A percentile compares a stretch with the other conserved stretches of the same genome.
Evolutionary conservation across 2,113 vertebrate species (phyloP).

Genomic region (Theristicus caerulescens): DNA sequence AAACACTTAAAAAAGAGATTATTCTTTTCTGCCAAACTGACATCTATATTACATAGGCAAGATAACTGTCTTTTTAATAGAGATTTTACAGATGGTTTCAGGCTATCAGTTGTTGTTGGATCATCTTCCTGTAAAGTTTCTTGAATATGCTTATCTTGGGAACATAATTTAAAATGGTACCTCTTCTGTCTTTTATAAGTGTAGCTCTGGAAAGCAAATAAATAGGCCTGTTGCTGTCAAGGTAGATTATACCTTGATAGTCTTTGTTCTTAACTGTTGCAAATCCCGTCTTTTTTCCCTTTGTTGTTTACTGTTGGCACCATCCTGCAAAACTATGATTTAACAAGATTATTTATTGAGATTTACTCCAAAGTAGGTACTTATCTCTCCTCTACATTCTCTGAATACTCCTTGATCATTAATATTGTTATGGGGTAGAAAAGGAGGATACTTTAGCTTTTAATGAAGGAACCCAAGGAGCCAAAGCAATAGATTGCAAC

Average conservation of each 20-base stretch:
- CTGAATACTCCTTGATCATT: background rate
- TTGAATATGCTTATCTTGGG: background rate
- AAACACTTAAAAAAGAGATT: background rate
- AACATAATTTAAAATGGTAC: background rate
- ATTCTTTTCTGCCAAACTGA: background rate
- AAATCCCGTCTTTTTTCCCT: background rate
- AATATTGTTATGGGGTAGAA: background rate
- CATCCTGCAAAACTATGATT: background rate
- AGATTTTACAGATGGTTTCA: background rate
- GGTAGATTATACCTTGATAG: background rate
- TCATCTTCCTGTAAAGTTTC: background rate
- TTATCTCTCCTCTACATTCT: background rate
- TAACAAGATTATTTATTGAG: background rate
- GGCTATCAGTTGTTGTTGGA: background rate
- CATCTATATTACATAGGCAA: background rate
- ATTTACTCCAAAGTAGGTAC: background rate
- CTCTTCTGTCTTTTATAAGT: background rate
- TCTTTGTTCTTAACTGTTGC: background rate
- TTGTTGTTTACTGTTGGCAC: background rate
- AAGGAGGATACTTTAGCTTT: background rate
- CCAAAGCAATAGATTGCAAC: background rate
- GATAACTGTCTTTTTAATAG: background rate
- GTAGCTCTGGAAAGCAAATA: background rate
- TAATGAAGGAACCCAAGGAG: background rate
- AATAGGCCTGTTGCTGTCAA: background rate